Evolutionary conservation across 2,888 invertebrate species (phyloP), one percentile per base, ranked within the genome.

Genomic region (Thymelicus acteon): DNA sequence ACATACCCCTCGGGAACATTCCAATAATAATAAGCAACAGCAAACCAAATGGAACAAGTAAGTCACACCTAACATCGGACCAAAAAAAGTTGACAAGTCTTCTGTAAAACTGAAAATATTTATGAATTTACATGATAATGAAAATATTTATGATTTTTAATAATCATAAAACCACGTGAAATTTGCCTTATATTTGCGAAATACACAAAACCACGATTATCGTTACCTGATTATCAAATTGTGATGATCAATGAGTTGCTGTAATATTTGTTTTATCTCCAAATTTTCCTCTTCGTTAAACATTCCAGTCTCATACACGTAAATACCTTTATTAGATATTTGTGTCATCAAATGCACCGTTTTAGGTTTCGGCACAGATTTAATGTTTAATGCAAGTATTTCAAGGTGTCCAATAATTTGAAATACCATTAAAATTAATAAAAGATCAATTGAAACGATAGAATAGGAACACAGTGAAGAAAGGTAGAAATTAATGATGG

Each of bases 11-110:
- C 69, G 65, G 39, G 74, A 74, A 39, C 73, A 48, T 60, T 77
- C 74, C 31, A 75, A 72, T 12, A 77, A 69, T 24, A 77, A 57
- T 24, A 77, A 71, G 19, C 77, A 77, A 19, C 72, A 72, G 37
- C 72, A 70, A 24, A 77, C 67, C 69, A 76, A 72, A 24, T 75
- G 73, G 48, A 75, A 73, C 58, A 48, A 44, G 54, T 76, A 76
- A 37, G 68, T 76, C 8, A 71, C 54, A 10, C 66, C 75, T 44
- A 75, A 52, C 15, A 72, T 71, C 0, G 73, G 71, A 19, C 75
- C 77, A 58, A 75, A 77, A 47, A 63, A 69, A 15, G 71, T 49
- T 12, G 72, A 72, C 3, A 73, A 57, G 15, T 57, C 66, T 12
- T 68, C 54, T 40, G 68, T 60, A 67, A 69, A 74, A 19, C 74